Conservation (phyloP, 2,797 vertebrate species). For the Paguma larvata region DNA sequence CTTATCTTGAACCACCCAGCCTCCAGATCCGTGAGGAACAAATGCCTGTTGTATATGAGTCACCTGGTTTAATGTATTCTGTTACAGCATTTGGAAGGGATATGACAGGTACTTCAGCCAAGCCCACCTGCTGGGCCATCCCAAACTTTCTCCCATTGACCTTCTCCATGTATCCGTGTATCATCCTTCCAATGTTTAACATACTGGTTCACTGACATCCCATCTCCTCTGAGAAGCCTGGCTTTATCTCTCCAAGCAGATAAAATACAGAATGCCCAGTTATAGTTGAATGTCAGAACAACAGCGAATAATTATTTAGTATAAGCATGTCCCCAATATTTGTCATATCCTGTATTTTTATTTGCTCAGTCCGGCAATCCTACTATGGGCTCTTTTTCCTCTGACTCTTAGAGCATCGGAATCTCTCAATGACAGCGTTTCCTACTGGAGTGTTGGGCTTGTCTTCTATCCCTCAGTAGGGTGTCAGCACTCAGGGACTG, state of each 20-base stretch:
- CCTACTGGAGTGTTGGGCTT: neutral
- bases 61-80: neutral
- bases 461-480: neutral
- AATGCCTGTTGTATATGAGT: neutral
- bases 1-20: neutral
- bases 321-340: neutral
- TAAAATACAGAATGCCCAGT: neutral
- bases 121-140: neutral
- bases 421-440: neutral
- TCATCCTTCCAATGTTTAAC: neutral
- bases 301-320: neutral
- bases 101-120: too few species aligned
- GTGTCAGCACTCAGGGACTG: neutral
- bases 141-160: neutral
- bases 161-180: neutral
- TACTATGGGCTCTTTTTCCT: neutral
- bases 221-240: neutral
- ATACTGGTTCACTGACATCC: neutral
- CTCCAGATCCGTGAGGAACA: neutral
- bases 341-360: neutral
- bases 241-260: neutral
- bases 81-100: neutral
- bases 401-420: neutral
- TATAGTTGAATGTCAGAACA: neutral
- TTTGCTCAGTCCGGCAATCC: neutral